Evolutionary conservation across 2,113 vertebrate genomes (phyloP).

Genomic region (Sander vitreus): DNA sequence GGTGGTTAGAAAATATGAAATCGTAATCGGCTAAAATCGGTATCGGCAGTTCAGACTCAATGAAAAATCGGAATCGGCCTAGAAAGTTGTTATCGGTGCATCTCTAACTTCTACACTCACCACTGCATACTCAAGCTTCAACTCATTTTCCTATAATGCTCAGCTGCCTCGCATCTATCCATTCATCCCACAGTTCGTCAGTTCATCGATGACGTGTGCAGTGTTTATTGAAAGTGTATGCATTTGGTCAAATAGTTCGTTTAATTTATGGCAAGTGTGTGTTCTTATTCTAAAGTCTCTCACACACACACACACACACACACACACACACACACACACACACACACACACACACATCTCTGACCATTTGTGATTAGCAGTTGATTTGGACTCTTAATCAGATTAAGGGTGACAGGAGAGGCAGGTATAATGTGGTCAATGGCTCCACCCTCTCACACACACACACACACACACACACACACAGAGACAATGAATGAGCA

Average conservation of each 20-base stretch:
- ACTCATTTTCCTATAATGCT: not conserved
- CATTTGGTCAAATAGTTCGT: slow-evolving; percentile 21
- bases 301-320: not conserved
- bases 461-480: slow-evolving; percentile 29
- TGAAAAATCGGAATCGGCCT: too few relatives aligned
- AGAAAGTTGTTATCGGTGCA: too few relatives aligned
- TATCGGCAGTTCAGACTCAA: too few relatives aligned
- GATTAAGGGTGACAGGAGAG: slow-evolving; percentile 68
- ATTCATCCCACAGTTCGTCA: slow-evolving; percentile 22
- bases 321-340: slow-evolving; percentile 15
- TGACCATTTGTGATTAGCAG: slow-evolving; percentile 69
- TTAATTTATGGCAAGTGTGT: slow-evolving; percentile 17
- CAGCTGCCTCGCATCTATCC: not conserved
- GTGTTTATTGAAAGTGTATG: slow-evolving; percentile 19
- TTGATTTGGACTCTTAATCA: slow-evolving; percentile 72
- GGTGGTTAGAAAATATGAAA: too few relatives aligned
- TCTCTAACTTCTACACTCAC: not conserved
- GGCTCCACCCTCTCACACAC: slow-evolving; percentile 36
- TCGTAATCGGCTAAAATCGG: too few relatives aligned
- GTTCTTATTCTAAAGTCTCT: slow-evolving; percentile 6
- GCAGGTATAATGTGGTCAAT: slow-evolving; percentile 57
- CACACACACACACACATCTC: slow-evolving; percentile 43
- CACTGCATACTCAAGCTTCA: too few relatives aligned
- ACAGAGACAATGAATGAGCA: slow-evolving; percentile 49
- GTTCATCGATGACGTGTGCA: slow-evolving; percentile 13